These are phyloP conservation scores for Nomada goodeniana DNA, from an alignment of 2,888 invertebrate genomes.

Conservation along the genomic window DNA sequence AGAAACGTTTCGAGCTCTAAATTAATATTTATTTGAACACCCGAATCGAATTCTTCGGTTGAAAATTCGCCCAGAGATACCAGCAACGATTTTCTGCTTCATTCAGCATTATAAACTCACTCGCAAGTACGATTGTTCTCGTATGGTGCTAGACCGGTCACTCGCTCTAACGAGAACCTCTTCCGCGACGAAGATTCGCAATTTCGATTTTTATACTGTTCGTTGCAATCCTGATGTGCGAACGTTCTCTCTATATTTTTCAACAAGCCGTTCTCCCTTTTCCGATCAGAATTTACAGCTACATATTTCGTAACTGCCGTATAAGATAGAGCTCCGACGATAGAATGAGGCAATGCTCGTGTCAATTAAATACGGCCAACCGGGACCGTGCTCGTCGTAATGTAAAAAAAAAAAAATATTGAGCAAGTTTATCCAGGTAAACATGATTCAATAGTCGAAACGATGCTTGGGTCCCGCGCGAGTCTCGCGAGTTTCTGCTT, in stretches of 20 bases:
- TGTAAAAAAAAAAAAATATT: slow-evolving; percentile 63
- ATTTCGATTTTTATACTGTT: not conserved
- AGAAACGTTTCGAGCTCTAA: slow-evolving; percentile 88
- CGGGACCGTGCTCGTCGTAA: slow-evolving; percentile 51
- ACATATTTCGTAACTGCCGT: slow-evolving; percentile 55
- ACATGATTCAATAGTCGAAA: slow-evolving; percentile 74
- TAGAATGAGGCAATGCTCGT: slow-evolving; percentile 32
- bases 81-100: not conserved
- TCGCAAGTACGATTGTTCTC: not conserved
- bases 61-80: not conserved
- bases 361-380: slow-evolving; percentile 35
- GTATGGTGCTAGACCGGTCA: slow-evolving; percentile 52
- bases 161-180: slow-evolving; percentile 17
- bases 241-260: not conserved
- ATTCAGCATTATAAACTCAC: not conserved
- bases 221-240: not conserved
- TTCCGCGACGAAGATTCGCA: not conserved
- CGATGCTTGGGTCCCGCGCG: slow-evolving; percentile 50
- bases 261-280: not conserved
- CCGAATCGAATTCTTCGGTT: not conserved
- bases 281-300: not conserved
- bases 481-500: slow-evolving; percentile 30
- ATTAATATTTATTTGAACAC: not conserved
- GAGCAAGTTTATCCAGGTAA: slow-evolving; percentile 76
- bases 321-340: slow-evolving; percentile 35